Evolutionary conservation across 1,140 invertebrate genomes (phyloP), one percentile per base, ranked within the genome.

Genomic region (Drusus annulatus): DNA sequence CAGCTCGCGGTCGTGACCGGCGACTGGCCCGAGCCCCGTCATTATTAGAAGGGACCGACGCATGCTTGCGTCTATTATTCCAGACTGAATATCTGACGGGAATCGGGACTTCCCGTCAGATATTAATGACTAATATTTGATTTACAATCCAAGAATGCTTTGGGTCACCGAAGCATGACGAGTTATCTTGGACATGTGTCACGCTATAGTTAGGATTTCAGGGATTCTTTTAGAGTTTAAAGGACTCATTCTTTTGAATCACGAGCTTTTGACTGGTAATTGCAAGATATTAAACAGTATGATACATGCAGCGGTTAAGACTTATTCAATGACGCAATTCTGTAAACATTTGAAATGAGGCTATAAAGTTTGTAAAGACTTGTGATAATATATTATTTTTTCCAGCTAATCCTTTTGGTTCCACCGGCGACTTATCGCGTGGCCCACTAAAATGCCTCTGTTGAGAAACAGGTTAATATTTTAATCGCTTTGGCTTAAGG

Each of bases 71-170:
- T 45, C 36, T 45, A 13, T 45, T 71, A 51, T 52, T 71, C 68
- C 45, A 21, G 68, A 28, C 8, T 52, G 25, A 2, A 31, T 13
- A 25, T 21, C 54, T 6, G 15, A 15, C 62, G 16, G 62, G 62
- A 28, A 65, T 60, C 25, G 25, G 68, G 45, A 19, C 68, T 1
- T 21, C 31, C 68, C 36, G 68, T 71, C 50, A 28, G 68, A 51
- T 51, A 52, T 51, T 52, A 71, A 71, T 71, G 68, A 71, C 45
- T 71, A 71, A 71, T 52, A 71, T 71, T 71, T 71, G 50, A 71
- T 71, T 71, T 71, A 71, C 68, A 25, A 19, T 45, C 51, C 68
- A 71, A 71, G 68, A 71, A 52, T 21, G 68, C 50, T 71, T 71
- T 71, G 7, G 36, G 68, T 51, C 68, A 25, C 17, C 19, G 45